A percentile compares a stretch with the other conserved stretches of the same genome.
These are phyloP conservation scores for Coendou prehensilis DNA, from an alignment of 2,797 vertebrate species.

Conservation along the genomic window DNA sequence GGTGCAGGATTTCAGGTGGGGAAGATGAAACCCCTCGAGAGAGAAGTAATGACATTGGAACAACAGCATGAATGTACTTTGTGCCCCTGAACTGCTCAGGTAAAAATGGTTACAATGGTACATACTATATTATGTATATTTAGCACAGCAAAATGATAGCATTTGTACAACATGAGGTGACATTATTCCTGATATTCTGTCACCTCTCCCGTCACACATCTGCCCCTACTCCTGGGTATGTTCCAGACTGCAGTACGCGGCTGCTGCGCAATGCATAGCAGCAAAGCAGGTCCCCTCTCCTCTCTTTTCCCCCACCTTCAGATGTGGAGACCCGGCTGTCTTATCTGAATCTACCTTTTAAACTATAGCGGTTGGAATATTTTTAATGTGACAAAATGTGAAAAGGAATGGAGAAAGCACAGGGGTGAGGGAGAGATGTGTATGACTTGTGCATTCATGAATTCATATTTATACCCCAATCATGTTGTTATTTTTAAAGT, in stretches of 20 bases:
- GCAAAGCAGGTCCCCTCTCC: background rate
- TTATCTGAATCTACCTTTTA: background rate
- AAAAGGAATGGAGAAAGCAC: background rate
- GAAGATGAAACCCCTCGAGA: too few relatives aligned
- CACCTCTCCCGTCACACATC: background rate
- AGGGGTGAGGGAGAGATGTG: background rate
- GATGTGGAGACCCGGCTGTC: accelerated
- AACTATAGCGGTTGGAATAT: background rate
- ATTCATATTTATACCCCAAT: constrained; percentile 43
- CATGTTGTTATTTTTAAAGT: constrained; percentile 69
- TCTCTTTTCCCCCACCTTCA: background rate
- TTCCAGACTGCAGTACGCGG: background rate
- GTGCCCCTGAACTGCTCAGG: background rate
- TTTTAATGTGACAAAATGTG: background rate
- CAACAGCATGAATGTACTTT: background rate
- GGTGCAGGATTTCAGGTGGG: background rate
- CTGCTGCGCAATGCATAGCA: accelerated
- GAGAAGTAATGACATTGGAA: background rate
- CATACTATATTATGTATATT: background rate
- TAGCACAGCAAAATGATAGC: background rate
- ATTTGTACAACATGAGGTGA: background rate
- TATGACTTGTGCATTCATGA: background rate
- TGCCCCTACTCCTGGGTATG: background rate
- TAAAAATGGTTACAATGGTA: background rate
- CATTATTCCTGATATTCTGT: background rate